Evolutionary conservation across 2,888 invertebrate species (phyloP).

Genomic region (Piscicola geometra): DNA sequence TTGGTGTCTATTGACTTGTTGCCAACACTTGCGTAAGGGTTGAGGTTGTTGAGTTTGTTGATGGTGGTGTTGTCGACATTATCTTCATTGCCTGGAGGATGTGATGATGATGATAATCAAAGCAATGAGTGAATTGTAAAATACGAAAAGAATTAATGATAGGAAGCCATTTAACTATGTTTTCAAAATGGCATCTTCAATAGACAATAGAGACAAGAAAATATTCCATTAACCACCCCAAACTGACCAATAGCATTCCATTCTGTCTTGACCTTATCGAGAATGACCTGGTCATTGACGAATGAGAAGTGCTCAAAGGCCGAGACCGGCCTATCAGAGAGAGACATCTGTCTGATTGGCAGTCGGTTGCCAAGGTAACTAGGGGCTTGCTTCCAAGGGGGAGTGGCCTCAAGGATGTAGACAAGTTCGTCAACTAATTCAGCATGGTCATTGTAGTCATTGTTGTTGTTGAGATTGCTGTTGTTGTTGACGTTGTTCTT

Average conservation of each 20-base stretch:
- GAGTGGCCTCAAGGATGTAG: slow-evolving; percentile 5
- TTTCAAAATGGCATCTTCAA: too few species aligned
- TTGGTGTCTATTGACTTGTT: too few species aligned
- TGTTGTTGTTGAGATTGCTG: neutral
- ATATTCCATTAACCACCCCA: too few species aligned
- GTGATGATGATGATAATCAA: too few species aligned
- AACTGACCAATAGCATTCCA: slow-evolving; percentile 6
- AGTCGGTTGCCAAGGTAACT: neutral
- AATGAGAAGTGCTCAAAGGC: slow-evolving; percentile 7
- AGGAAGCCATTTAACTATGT: too few species aligned
- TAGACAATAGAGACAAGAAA: too few species aligned
- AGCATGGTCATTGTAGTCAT: neutral
- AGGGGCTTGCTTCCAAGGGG: slow-evolving; percentile 2
- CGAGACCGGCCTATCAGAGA: neutral
- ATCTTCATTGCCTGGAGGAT: too few species aligned
- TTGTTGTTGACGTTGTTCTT: neutral
- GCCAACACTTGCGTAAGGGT: too few species aligned
- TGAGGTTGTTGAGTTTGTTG: too few species aligned
- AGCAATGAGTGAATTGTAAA: too few species aligned
- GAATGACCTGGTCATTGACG: slow-evolving; percentile 11
- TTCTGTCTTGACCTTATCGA: neutral
- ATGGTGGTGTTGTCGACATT: too few species aligned
- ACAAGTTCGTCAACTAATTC: neutral
- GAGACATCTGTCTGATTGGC: neutral
- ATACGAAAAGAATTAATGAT: too few species aligned